Percentiles rank a stretch among this genome's conserved stretches.
Conservation (phyloP, 1,140 invertebrate species). For the Aleiodes sp. region DNA sequence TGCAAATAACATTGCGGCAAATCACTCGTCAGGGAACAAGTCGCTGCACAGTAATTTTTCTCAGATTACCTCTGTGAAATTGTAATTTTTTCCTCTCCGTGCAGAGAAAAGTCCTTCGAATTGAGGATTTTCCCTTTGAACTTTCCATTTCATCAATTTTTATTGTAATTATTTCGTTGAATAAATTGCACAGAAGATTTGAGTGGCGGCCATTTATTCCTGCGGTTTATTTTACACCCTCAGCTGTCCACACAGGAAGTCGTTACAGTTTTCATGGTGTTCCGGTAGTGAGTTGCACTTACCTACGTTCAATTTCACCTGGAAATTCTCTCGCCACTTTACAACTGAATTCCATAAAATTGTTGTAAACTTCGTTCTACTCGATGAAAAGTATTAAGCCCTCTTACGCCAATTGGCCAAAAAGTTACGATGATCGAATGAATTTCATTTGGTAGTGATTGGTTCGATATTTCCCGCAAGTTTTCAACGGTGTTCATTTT, state of each 20-base stretch:
- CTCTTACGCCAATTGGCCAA: too few species aligned
- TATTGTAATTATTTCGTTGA: too few species aligned
- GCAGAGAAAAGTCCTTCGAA: too few species aligned
- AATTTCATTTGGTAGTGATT: slow-evolving; percentile 13
- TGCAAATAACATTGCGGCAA: too few species aligned
- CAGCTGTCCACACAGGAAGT: neutral
- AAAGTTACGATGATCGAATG: too few species aligned
- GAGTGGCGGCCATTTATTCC: slow-evolving; percentile 9
- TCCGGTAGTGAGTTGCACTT: neutral
- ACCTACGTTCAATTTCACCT: slow-evolving; percentile 23
- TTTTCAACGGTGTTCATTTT: slow-evolving; percentile 20
- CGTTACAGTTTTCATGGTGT: slow-evolving; percentile 6
- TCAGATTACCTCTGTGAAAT: too few species aligned
- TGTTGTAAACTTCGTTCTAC: slow-evolving; percentile 5
- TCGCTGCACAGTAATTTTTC: too few species aligned
- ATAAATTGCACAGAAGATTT: neutral
- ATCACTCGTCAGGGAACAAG: too few species aligned
- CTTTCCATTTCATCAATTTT: too few species aligned
- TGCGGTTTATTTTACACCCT: slow-evolving; percentile 16
- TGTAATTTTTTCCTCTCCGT: too few species aligned
- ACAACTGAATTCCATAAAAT: neutral
- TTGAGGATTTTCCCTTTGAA: too few species aligned
- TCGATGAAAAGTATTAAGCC: too few species aligned
- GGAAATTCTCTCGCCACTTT: neutral
- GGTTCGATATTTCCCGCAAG: slow-evolving; percentile 15